These are phyloP conservation scores for Spodoptera picta DNA, from an alignment of 2,888 invertebrate species.

Conservation along the genomic window DNA sequence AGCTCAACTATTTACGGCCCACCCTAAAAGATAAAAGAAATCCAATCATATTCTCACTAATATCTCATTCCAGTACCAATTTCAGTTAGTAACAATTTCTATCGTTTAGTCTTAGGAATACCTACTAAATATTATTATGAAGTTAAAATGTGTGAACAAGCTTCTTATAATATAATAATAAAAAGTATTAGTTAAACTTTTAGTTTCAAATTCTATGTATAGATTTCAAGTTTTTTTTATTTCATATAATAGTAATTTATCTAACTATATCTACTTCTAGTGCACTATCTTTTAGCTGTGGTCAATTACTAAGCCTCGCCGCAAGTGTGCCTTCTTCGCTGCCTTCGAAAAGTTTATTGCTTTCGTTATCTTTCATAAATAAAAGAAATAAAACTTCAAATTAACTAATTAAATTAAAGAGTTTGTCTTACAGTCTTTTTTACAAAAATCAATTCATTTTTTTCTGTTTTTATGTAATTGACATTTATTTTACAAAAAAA, in stretches of 20 bases:
- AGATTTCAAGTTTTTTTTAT: constrained; percentile 85
- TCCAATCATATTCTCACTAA: constrained; percentile 75
- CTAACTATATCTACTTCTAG: constrained; percentile 86
- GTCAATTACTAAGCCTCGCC: constrained; percentile 81
- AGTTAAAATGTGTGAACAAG: constrained; percentile 89
- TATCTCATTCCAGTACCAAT: constrained; percentile 69
- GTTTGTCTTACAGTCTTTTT: constrained; percentile 17
- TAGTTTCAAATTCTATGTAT: constrained; percentile 87
- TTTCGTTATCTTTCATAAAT: constrained; percentile 24
- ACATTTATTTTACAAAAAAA: constrained; percentile 38
- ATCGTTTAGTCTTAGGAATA: constrained; percentile 79
- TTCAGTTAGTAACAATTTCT: constrained; percentile 65
- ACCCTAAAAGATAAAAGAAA: constrained; percentile 65
- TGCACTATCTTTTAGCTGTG: constrained; percentile 87
- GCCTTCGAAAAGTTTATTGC: constrained; percentile 34
- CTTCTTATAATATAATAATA: constrained; percentile 86
- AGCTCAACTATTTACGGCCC: constrained; percentile 63
- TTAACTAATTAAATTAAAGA: constrained; percentile 7
- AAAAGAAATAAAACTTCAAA: constrained; percentile 6
- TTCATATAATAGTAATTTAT: constrained; percentile 84
- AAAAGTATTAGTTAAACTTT: constrained; percentile 88
- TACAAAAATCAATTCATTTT: constrained; percentile 30
- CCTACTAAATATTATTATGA: constrained; percentile 80
- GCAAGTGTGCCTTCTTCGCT: constrained; percentile 70
- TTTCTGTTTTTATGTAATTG: constrained; percentile 45